These are phyloP conservation scores for Ctenoplectra terminalis DNA, from an alignment of 1,140 invertebrate species.

Conservation along the genomic window DNA sequence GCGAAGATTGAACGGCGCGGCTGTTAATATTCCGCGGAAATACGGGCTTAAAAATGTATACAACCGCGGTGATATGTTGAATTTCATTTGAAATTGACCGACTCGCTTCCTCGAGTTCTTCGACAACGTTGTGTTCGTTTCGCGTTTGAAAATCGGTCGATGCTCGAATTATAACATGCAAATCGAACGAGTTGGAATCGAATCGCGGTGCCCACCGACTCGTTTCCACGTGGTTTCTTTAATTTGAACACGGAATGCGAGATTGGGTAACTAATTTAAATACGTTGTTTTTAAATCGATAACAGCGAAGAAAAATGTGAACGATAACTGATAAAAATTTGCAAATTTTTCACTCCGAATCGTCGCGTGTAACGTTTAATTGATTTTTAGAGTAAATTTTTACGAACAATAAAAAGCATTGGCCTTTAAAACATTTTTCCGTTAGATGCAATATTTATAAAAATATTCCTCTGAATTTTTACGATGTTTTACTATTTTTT, in stretches of 20 bases:
- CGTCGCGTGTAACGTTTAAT: neutral
- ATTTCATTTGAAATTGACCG: conserved; percentile 14
- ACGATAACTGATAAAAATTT: no score
- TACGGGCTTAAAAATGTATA: conserved; percentile 29
- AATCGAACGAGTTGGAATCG: neutral
- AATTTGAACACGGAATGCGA: neutral
- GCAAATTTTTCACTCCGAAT: neutral
- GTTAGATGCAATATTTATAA: no score
- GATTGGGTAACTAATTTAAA: no score
- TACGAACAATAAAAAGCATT: neutral
- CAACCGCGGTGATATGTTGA: neutral
- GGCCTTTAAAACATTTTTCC: neutral
- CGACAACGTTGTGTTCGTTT: neutral
- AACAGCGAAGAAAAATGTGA: no score
- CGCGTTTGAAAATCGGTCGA: neutral
- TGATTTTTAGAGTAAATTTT: neutral
- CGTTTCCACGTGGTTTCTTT: neutral
- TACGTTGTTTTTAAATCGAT: no score
- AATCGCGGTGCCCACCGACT: neutral
- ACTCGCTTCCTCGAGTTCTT: no score
- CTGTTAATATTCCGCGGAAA: conserved; percentile 16
- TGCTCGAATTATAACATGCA: conserved; percentile 4
- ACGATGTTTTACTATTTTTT: no score
- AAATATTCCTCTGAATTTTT: no score
- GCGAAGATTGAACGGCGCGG: conserved; percentile 21